These are phyloP conservation scores for Clitarchus hookeri DNA, from an alignment of 2,888 invertebrate species.

Conservation along the genomic window DNA sequence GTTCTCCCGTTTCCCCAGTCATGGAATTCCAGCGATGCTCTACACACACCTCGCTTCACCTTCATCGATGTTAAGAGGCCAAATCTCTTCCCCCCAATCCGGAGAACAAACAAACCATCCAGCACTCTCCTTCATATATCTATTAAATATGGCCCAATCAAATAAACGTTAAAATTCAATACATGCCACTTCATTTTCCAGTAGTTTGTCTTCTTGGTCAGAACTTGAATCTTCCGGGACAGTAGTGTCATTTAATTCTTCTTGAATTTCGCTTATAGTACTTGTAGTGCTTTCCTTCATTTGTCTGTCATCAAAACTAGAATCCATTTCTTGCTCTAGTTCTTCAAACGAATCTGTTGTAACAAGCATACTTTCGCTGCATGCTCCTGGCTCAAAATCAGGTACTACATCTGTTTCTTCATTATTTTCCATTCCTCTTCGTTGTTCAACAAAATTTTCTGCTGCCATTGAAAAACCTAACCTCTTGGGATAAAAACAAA, in stretches of 20 bases:
- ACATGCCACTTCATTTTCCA: constrained; percentile 39
- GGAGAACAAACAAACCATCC: too few relatives aligned
- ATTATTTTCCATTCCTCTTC: constrained; percentile 30
- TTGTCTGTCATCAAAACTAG: constrained; percentile 63
- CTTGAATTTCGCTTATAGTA: constrained; percentile 64
- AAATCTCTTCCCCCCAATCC: too few relatives aligned
- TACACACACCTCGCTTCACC: too few relatives aligned
- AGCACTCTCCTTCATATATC: too few relatives aligned
- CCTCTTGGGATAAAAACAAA: too few relatives aligned
- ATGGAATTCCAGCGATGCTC: too few relatives aligned
- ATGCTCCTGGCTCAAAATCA: constrained; percentile 62
- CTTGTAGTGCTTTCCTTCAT: constrained; percentile 61
- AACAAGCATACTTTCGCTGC: constrained; percentile 69
- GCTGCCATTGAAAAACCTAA: neutral
- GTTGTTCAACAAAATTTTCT: neutral
- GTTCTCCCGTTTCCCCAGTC: too few relatives aligned
- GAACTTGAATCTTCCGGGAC: constrained; percentile 36
- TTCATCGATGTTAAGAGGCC: too few relatives aligned
- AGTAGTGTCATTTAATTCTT: constrained; percentile 56
- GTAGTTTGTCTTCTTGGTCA: constrained; percentile 36
- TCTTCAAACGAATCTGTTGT: constrained; percentile 74
- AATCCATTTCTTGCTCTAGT: constrained; percentile 68
- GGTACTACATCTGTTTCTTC: constrained; percentile 39
- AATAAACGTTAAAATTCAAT: neutral
- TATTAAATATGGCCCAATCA: neutral